Percentiles rank a stretch among this genome's conserved stretches.
These are phyloP conservation scores for Nothoprocta pentlandii DNA, from an alignment of 2,113 vertebrate genomes.

Conservation along the genomic window DNA sequence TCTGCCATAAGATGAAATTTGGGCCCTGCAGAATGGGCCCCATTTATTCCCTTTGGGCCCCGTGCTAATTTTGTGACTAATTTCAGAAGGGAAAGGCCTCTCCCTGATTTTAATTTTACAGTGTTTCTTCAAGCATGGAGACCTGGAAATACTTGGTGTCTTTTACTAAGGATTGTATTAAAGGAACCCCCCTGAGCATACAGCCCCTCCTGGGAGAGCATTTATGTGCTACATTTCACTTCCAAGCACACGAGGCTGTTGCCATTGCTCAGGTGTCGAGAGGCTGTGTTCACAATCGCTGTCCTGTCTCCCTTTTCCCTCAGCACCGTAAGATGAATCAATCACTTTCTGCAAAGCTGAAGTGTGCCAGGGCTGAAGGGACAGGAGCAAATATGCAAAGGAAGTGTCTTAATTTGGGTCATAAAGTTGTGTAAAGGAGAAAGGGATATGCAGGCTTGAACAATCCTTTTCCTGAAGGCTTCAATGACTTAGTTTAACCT, in stretches of 20 bases:
- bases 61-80: constrained; percentile 11
- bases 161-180: not conserved
- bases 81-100: constrained; percentile 8
- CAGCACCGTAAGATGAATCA: not conserved
- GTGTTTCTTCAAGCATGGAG: not conserved
- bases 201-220: not conserved
- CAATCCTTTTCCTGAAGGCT: not conserved
- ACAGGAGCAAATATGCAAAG: not conserved
- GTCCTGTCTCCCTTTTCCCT: not conserved
- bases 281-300: not conserved
- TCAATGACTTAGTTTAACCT: not conserved
- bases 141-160: not conserved
- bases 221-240: not conserved
- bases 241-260: not conserved
- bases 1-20: constrained; percentile 19
- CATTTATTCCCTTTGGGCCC: not conserved
- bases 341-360: not conserved
- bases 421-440: constrained; percentile 16
- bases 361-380: not conserved
- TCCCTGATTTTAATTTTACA: not conserved
- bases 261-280: not conserved
- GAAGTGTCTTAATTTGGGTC: not conserved
- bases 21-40: not conserved
- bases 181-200: not conserved
- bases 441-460: not conserved